A percentile compares a stretch with the other conserved stretches of the same genome.
These are phyloP conservation scores for Drosophila gaucha DNA, from an alignment of 2,888 invertebrate species.

Conservation along the genomic window DNA sequence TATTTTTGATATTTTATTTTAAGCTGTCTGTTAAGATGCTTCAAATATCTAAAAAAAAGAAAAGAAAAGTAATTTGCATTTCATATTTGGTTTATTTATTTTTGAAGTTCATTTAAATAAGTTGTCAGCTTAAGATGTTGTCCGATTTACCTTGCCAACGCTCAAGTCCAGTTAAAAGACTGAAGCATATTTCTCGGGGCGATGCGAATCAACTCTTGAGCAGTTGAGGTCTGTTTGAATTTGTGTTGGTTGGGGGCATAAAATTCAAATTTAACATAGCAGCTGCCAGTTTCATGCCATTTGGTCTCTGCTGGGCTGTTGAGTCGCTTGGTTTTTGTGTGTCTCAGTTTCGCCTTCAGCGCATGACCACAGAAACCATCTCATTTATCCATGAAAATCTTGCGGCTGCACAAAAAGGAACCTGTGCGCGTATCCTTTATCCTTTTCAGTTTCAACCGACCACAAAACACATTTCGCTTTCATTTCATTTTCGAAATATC, in stretches of 20 bases:
- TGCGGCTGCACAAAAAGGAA: conserved; percentile 59
- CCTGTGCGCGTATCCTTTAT: conserved; percentile 63
- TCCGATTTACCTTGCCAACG: not conserved
- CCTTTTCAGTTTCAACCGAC: conserved; percentile 74
- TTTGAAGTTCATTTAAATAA: not conserved
- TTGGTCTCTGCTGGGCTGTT: conserved; percentile 18
- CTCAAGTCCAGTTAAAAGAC: not conserved
- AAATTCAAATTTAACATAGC: conserved; percentile 30
- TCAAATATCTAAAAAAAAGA: too few relatives aligned
- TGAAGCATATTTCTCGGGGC: not conserved
- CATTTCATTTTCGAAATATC: conserved; percentile 69
- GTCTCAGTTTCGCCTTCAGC: conserved; percentile 51
- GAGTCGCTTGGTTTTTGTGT: conserved; percentile 20
- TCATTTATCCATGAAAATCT: conserved; percentile 78
- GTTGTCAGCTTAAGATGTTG: not conserved
- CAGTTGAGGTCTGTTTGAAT: conserved; percentile 8
- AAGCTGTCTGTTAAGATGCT: too few relatives aligned
- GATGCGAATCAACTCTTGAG: conserved; percentile 1
- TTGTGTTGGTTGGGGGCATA: conserved; percentile 1
- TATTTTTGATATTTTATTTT: not conserved
- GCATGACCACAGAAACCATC: conserved; percentile 73
- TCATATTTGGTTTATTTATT: not conserved
- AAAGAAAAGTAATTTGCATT: not conserved
- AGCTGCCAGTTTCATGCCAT: conserved; percentile 58
- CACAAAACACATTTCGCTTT: conserved; percentile 77